phyloP scores from a whole-genome alignment of 2,113 vertebrate genomes.

The Corydoras sp. region DNA sequence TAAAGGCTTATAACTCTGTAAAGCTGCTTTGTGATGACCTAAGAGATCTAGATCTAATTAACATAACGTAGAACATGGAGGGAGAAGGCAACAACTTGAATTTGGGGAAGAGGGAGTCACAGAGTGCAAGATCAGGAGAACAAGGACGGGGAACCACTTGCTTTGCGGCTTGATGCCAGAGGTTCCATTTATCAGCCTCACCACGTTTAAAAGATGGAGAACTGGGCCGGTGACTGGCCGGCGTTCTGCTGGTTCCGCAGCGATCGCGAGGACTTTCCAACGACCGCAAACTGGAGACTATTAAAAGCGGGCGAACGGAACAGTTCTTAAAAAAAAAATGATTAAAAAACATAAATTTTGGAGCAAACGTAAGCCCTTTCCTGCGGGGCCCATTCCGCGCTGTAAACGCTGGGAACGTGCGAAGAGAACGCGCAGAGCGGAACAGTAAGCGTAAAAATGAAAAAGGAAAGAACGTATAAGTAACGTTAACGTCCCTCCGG shows the following conservation, averaged over 20 bases:
- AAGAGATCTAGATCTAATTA: no score
- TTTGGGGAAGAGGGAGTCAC: no score
- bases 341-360: conserved; percentile 11
- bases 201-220: neutral
- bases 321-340: conserved; percentile 1
- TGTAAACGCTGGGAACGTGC: neutral
- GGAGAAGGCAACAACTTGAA: no score
- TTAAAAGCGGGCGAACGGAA: conserved; percentile 13
- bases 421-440: conserved; percentile 6
- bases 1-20: no score
- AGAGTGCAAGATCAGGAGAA: no score
- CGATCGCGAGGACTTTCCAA: no score
- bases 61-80: no score
- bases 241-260: no score
- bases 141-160: no score
- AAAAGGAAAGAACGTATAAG: neutral
- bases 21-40: no score
- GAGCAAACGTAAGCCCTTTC: neutral
- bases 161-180: neutral
- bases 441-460: neutral
- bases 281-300: neutral
- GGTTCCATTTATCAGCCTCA: neutral
- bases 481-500: no score
- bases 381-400: neutral
- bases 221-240: no score